These are phyloP conservation scores for Tetranychus urticae DNA, from an alignment of 1,140 invertebrate genomes.

Conservation along the genomic window DNA sequence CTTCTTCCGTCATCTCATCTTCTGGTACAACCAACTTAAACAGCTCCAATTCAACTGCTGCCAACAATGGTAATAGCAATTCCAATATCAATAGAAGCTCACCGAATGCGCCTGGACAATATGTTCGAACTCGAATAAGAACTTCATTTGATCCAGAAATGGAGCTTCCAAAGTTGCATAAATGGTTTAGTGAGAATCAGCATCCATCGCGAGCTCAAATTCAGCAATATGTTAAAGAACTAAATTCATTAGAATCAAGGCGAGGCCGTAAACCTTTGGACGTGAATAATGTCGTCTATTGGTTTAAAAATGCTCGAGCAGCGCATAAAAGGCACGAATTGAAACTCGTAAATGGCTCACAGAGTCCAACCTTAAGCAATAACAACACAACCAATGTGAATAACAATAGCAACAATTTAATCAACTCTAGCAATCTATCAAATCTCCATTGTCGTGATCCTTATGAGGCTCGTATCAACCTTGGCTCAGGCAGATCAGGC, in stretches of 20 bases:
- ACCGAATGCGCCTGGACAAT: not conserved
- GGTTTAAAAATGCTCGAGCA: constrained; percentile 94
- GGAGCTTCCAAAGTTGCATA: constrained; percentile 73
- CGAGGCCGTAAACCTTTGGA: constrained; percentile 75
- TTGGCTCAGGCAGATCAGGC: no score
- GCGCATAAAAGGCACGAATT: constrained; percentile 50
- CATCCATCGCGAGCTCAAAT: constrained; percentile 55
- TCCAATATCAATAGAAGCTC: not conserved
- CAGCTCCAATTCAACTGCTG: not conserved
- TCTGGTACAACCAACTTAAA: constrained; percentile 22
- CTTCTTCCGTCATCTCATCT: constrained; percentile 57
- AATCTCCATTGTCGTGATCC: no score
- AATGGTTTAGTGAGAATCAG: constrained; percentile 84
- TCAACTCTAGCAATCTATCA: not conserved
- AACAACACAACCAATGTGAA: not conserved
- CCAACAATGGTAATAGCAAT: no score
- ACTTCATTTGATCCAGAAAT: constrained; percentile 77
- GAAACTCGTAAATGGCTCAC: constrained; percentile 4
- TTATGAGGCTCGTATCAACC: no score
- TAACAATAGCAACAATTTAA: not conserved
- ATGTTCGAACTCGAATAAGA: constrained; percentile 39
- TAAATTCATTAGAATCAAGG: constrained; percentile 72
- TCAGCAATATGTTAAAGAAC: constrained; percentile 73
- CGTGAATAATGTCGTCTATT: constrained; percentile 91
- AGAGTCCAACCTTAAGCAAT: not conserved